Conservation (phyloP, 1,140 invertebrate species). For the Panagrolaimus sp. region DNA sequence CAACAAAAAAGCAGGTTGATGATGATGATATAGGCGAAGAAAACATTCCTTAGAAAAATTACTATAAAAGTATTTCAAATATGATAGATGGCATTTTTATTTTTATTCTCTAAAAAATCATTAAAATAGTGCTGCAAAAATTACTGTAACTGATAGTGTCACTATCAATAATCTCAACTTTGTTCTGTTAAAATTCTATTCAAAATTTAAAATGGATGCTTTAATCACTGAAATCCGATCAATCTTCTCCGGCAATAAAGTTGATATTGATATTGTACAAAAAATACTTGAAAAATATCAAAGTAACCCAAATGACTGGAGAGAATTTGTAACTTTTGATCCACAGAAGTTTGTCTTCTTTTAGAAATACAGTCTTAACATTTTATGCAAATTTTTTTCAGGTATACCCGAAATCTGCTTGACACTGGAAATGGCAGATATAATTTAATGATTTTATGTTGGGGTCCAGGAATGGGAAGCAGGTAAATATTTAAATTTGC, state of each 20-base stretch:
- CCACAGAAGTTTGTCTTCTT: slow-evolving; percentile 34
- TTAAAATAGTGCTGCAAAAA: no score
- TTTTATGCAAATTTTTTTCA: slow-evolving; percentile 59
- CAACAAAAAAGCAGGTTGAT: no score
- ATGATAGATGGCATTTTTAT: no score
- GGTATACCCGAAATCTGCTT: slow-evolving; percentile 86
- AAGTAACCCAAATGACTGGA: slow-evolving; percentile 43
- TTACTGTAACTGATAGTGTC: no score
- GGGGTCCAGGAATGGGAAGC: slow-evolving; percentile 87
- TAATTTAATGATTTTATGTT: slow-evolving; percentile 92
- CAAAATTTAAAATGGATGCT: slow-evolving; percentile 25
- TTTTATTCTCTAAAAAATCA: no score
- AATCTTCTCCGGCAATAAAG: slow-evolving; percentile 40
- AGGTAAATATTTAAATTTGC: slow-evolving; percentile 26
- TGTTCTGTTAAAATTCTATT: background rate
- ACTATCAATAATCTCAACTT: no score
- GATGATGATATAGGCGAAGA: no score
- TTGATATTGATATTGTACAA: slow-evolving; percentile 45
- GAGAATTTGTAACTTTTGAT: slow-evolving; percentile 48
- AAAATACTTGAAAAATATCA: slow-evolving; percentile 45
- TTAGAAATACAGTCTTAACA: background rate
- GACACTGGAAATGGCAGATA: slow-evolving; percentile 92
- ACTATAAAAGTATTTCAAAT: no score
- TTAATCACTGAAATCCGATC: slow-evolving; percentile 32
- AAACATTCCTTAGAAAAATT: no score